Evolutionary conservation across 2,888 invertebrate genomes (phyloP).

Genomic region (Clostera curtula): DNA sequence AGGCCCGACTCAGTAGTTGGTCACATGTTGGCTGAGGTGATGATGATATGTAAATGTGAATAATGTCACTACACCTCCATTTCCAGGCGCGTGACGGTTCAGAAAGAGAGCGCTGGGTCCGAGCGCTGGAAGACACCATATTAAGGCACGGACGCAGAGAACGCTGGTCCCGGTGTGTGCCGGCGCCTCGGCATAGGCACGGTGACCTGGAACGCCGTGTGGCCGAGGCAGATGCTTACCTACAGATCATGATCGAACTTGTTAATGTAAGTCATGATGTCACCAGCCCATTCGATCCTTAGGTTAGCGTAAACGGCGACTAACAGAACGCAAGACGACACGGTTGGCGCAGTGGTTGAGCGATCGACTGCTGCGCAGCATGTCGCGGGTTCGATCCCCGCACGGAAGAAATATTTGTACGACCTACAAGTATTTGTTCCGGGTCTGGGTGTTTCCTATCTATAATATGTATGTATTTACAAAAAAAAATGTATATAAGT

Average conservation of each 20-base stretch:
- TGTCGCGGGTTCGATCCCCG: too few species aligned
- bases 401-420: too few species aligned
- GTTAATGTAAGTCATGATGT: constrained; percentile 77
- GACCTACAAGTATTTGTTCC: too few species aligned
- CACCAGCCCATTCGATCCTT: too few species aligned
- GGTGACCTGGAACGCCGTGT: constrained; percentile 91
- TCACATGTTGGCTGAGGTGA: too few species aligned
- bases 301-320: neutral
- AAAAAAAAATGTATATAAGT: too few species aligned
- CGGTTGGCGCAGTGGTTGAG: too few species aligned
- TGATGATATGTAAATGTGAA: too few species aligned
- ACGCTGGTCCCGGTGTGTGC: constrained; percentile 62
- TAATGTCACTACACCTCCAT: neutral
- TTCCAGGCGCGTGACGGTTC: constrained; percentile 93
- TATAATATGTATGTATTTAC: too few species aligned
- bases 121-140: constrained; percentile 95
- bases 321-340: neutral
- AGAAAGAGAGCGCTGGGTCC: constrained; percentile 97
- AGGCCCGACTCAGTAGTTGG: too few species aligned
- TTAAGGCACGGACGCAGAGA: constrained; percentile 80
- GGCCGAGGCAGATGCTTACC: constrained; percentile 95
- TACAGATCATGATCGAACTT: constrained; percentile 96
- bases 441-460: too few species aligned
- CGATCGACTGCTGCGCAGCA: too few species aligned
- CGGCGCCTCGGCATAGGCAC: constrained; percentile 51